Evolutionary conservation across 2,113 vertebrate species (phyloP).

Genomic region (Gallinago undulata): DNA sequence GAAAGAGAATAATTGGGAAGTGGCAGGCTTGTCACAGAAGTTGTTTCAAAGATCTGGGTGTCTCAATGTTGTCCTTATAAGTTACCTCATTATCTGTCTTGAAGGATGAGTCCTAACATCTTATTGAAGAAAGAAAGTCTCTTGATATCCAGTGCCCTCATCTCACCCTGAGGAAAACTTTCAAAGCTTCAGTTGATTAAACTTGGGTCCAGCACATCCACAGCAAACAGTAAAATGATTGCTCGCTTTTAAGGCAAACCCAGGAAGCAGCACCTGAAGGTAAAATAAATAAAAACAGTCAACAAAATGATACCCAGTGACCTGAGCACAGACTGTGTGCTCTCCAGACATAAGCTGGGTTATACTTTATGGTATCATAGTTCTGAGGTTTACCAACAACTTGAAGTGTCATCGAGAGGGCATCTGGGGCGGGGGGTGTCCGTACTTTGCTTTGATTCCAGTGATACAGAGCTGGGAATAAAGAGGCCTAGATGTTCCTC

Average conservation of each 20-base stretch:
- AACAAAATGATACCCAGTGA: not conserved
- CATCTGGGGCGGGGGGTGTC: not conserved
- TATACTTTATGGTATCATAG: rapidly evolving
- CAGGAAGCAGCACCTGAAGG: not conserved
- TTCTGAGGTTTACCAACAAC: not conserved
- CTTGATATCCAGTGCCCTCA: not conserved
- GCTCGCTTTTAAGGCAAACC: not conserved
- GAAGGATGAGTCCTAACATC: not conserved
- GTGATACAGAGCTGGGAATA: not conserved
- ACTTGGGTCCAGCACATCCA: not conserved
- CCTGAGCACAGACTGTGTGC: not conserved
- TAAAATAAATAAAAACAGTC: not conserved
- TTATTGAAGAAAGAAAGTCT: not conserved
- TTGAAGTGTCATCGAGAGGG: not conserved
- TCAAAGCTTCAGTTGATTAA: not conserved
- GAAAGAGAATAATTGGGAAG: not conserved
- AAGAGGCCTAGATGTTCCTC: not conserved
- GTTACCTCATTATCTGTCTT: not conserved
- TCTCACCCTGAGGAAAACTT: not conserved
- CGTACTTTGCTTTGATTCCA: not conserved
- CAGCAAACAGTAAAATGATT: not conserved
- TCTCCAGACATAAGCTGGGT: not conserved
- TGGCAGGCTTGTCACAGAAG: not conserved
- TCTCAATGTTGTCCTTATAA: not conserved
- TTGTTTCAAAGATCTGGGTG: not conserved